Percentiles rank a stretch among this genome's conserved stretches.
Conservation (phyloP, 2,888 invertebrate species). For the Escarpia spicata region DNA sequence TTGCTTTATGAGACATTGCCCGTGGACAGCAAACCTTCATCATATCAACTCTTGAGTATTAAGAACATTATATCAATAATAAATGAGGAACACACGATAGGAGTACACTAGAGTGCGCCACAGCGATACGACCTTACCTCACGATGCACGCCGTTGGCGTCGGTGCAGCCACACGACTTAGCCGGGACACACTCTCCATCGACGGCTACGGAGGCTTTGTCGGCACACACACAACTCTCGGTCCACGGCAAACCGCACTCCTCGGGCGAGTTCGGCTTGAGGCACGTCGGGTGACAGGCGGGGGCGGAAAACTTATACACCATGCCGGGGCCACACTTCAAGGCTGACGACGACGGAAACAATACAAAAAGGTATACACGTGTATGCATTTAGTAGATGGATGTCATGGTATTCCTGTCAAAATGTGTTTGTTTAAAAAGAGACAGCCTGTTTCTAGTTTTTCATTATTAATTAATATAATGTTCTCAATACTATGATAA, state of each 20-base stretch:
- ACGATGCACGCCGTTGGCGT: slow-evolving; percentile 14
- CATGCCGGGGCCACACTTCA: background rate
- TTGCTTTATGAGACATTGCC: too few relatives aligned
- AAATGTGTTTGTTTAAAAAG: too few relatives aligned
- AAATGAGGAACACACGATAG: background rate
- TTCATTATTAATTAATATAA: too few relatives aligned
- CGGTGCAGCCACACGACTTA: slow-evolving; percentile 18
- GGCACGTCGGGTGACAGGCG: slow-evolving; percentile 21
- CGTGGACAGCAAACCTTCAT: too few relatives aligned
- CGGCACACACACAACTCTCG: slow-evolving; percentile 22
- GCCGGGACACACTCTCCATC: slow-evolving; percentile 13
- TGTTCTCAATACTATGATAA: too few relatives aligned
- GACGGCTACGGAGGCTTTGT: background rate
- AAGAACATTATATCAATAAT: background rate
- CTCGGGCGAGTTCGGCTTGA: slow-evolving; percentile 14
- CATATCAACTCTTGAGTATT: background rate
- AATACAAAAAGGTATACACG: background rate
- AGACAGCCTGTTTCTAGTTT: too few relatives aligned
- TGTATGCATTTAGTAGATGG: background rate
- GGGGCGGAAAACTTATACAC: background rate
- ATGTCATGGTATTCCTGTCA: too few relatives aligned
- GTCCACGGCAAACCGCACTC: slow-evolving; percentile 7
- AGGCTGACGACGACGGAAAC: background rate
- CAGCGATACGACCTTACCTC: background rate
- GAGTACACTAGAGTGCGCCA: background rate